Base-by-base conservation (phyloP, 2,113 vertebrate genomes). In the Misgurnus mizolepis region DNA sequence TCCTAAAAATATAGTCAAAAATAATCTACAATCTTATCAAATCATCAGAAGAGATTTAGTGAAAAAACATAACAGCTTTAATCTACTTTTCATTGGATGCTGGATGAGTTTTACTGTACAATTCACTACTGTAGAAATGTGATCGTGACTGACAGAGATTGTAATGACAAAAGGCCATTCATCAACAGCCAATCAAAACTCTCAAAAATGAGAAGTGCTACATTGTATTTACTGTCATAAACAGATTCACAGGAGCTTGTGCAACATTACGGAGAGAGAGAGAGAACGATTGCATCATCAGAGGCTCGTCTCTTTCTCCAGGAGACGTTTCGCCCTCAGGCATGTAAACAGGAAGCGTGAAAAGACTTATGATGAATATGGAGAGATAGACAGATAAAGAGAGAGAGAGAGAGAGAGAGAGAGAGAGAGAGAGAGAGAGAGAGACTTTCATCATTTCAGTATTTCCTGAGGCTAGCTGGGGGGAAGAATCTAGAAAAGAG, bases 341-440 rank as follows among this genome's bases (percentile, higher is more conserved):
- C 85, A 68, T 87, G 87, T 88, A 85, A 89, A 88, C 87, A 88
- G 88, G 86, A 89, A 87, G 70, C 40, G 43, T 72, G 81, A 70
- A 81, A 60, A 81, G 77, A n/a, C 68, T 70, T 62, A 72, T 85
- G 85, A 85, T 87, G 80, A 85, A 85, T 82, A 81, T 70, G 81
- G 69, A 67, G 75, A 73, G 27, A 34, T 34, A 34, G 27, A 34
- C 3, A 34, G 27, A 34, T 34, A 34, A 34, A 34, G 27, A 75
- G 45, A 7, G 62, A 71, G 22, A 1, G 22, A 1, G 22, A 22
- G 22, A 22, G 22, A 22, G 71, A 65, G 80, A 78, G 85, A 78
- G 56, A 11, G 62, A 62, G 39, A 11, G 18, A 65, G 68, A 70
- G 49, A 72, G 17, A n/a, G 17, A 43, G 50, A 17, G 67, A 75